Percentiles rank a stretch among this genome's conserved stretches.
Evolutionary conservation across 2,888 invertebrate genomes (phyloP).

Genomic region (Eupithecia insigniata): DNA sequence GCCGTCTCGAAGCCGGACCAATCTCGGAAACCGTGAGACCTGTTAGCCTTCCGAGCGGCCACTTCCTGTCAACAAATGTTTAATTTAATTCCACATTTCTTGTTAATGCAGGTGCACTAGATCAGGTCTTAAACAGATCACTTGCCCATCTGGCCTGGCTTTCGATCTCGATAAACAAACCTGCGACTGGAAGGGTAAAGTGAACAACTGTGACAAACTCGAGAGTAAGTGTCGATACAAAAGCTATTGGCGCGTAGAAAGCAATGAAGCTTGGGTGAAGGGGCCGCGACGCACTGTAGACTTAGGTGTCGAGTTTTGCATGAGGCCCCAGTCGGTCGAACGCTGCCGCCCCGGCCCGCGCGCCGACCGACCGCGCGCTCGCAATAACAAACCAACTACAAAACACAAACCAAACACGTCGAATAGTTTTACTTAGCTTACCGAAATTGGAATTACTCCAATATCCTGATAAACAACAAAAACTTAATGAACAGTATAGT

Average conservation of each 20-base stretch:
- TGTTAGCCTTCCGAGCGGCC: constrained; percentile 74
- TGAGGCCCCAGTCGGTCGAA: constrained; percentile 66
- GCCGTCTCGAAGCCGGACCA: constrained; percentile 60
- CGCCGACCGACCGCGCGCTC: constrained; percentile 58
- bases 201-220: constrained; percentile 97
- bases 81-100: constrained; percentile 80
- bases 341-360: constrained; percentile 51
- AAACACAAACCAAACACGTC: constrained; percentile 30
- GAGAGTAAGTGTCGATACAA: constrained; percentile 93
- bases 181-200: constrained; percentile 99
- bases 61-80: constrained; percentile 70
- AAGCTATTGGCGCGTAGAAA: constrained; percentile 80
- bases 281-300: constrained; percentile 82
- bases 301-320: constrained; percentile 73
- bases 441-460: background rate
- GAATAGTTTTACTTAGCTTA: background rate
- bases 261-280: constrained; percentile 82
- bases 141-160: constrained; percentile 98
- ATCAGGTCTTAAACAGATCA: constrained; percentile 98
- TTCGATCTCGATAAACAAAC: constrained; percentile 99
- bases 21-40: constrained; percentile 52
- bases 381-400: constrained; percentile 62
- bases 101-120: constrained; percentile 93
- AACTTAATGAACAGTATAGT: background rate
- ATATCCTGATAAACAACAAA: background rate